Evolutionary conservation across 2,797 vertebrate genomes (phyloP).

Genomic region (Semaprochilodus insignis): DNA sequence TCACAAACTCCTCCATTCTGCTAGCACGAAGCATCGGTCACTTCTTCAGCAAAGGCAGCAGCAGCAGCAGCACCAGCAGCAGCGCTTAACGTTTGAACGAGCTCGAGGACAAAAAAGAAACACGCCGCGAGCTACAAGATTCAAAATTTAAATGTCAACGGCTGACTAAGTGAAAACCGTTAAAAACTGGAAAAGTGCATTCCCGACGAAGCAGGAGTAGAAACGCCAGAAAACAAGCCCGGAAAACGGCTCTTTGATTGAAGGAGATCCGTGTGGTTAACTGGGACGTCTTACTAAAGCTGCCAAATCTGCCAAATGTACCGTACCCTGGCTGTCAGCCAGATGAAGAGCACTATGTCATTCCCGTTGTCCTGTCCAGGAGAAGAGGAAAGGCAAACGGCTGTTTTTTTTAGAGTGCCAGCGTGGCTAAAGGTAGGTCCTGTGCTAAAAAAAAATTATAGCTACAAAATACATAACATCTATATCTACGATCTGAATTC

Average conservation of each 20-base stretch:
- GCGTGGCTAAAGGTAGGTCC: background rate
- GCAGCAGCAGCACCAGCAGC: conserved; percentile 1
- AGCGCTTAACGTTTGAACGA: too few relatives aligned
- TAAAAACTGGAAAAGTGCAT: background rate
- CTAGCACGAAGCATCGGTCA: conserved; percentile 80
- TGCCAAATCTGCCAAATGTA: background rate
- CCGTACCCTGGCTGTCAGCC: background rate
- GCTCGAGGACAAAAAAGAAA: too few relatives aligned
- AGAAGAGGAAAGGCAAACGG: background rate
- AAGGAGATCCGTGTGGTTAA: background rate
- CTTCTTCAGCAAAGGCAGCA: conserved; percentile 26
- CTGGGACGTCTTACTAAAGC: background rate
- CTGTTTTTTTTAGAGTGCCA: background rate
- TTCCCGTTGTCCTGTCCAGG: background rate
- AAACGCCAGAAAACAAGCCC: background rate
- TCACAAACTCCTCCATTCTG: conserved; percentile 94
- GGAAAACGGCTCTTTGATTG: background rate
- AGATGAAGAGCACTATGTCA: background rate
- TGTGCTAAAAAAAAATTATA: background rate
- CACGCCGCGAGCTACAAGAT: too few relatives aligned
- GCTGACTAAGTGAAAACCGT: background rate
- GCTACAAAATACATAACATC: conserved; percentile 34
- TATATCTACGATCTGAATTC: conserved; percentile 13
- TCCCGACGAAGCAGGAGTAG: background rate
- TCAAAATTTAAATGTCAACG: too few relatives aligned